phyloP scores from a whole-genome alignment of 2,888 invertebrate species.

The Lasioglossum calceatum region DNA sequence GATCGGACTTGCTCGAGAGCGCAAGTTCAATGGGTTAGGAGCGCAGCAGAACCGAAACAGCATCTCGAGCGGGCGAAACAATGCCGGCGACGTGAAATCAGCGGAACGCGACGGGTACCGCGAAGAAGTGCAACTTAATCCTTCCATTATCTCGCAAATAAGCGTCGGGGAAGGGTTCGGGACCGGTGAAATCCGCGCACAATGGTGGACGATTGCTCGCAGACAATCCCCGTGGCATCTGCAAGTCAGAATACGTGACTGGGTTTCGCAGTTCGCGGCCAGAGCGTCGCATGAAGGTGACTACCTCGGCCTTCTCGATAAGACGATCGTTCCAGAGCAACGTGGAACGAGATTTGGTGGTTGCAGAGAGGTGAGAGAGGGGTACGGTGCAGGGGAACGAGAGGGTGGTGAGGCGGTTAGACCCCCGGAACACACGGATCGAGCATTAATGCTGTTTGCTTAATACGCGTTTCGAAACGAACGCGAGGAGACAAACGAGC shows the following conservation, averaged over 20 bases:
- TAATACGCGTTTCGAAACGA: slow-evolving; percentile 67
- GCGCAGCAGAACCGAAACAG: background rate
- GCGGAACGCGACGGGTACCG: background rate
- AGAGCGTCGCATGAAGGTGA: slow-evolving; percentile 29
- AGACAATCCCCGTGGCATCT: slow-evolving; percentile 51
- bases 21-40: slow-evolving; percentile 13
- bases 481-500: slow-evolving; percentile 76
- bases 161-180: slow-evolving; percentile 2
- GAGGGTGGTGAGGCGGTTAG: slow-evolving; percentile 21
- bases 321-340: slow-evolving; percentile 35
- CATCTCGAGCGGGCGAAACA: background rate
- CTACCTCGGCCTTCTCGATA: slow-evolving; percentile 31
- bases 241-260: slow-evolving; percentile 60
- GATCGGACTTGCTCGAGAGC: slow-evolving; percentile 5
- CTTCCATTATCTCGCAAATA: slow-evolving; percentile 37
- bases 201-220: slow-evolving; percentile 43
- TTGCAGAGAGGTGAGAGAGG: background rate
- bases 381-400: slow-evolving; percentile 23
- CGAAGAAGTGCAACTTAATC: slow-evolving; percentile 33
- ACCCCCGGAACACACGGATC: slow-evolving; percentile 55
- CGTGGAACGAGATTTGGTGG: background rate
- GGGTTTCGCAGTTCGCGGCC: slow-evolving; percentile 27
- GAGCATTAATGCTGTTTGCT: slow-evolving; percentile 77
- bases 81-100: slow-evolving; percentile 9
- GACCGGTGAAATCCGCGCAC: slow-evolving; percentile 44